Base-by-base conservation (phyloP, 2,888 invertebrate genomes). In the Aplocera efformata region DNA sequence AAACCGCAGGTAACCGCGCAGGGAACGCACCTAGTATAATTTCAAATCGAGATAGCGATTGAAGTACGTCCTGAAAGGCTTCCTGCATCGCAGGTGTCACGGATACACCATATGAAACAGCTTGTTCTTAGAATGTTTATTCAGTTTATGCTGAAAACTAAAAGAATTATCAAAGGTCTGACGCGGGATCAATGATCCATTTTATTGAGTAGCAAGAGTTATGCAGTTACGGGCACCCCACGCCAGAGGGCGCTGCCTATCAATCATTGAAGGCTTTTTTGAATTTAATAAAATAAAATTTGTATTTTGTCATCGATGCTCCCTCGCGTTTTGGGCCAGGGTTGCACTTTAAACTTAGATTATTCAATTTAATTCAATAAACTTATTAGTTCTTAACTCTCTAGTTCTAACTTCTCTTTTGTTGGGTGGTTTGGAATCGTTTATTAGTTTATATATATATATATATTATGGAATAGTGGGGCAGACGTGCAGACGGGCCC, bases 231-330 rank as follows among this genome's bases (percentile, higher is more conserved):
- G 40, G 24, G 34, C 62, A 61, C 53, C 57, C 51, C 56, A 58
- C 58, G 55, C 59, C 56, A 51, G 64, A 65, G 83, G 80, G 84
- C 71, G 79, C 73, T 73, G 79, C 81, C 86, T 88, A 88, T 89
- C 88, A 88, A 88, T 89, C 88, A 88, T 86, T 74, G 79, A 56
- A 85, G 82, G 79, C 78, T 88, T 88, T 88, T 89, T 89, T 88
- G 85, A 89, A 88, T 89, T 89, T 89, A 88, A 89, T 89, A 88
- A 89, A 88, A 88, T 88, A 88, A 88, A 88, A 86, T 88, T 89
- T 89, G 88, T 89, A 88, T 88, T 88, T 88, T 86, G 88, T 88
- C 88, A 86, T 84, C 81, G 86, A 72, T 72, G 74, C 86, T 77
- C 80, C 83, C 82, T 81, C 79, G 82, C 74, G 75, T 67, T 79